phyloP scores from a whole-genome alignment of 2,888 invertebrate genomes.

The Automeris io region DNA sequence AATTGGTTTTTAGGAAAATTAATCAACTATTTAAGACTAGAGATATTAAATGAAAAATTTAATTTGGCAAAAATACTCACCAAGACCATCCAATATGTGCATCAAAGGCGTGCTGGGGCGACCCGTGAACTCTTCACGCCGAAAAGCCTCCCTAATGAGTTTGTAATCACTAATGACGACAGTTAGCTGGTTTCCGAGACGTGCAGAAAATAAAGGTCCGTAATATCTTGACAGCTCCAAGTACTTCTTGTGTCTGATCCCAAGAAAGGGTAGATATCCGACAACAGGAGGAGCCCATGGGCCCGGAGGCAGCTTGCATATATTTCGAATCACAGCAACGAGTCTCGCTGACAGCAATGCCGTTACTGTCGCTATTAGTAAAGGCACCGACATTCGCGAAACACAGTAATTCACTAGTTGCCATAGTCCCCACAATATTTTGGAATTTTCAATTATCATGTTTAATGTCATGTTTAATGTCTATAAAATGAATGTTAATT shows the following conservation, averaged over 20 bases:
- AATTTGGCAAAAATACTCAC: conserved; percentile 76
- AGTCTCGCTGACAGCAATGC: conserved; percentile 69
- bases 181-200: conserved; percentile 88
- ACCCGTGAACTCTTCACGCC: conserved; percentile 91
- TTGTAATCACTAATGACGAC: conserved; percentile 92
- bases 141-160: conserved; percentile 90
- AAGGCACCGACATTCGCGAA: conserved; percentile 48
- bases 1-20: conserved; percentile 2
- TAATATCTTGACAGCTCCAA: conserved; percentile 86
- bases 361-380: conserved; percentile 66
- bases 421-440: conserved; percentile 74
- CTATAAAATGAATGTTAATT: conserved; percentile 27
- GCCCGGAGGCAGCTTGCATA: conserved; percentile 85
- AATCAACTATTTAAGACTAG: neutral
- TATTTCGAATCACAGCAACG: conserved; percentile 56
- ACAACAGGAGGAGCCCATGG: conserved; percentile 92
- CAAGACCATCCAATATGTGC: conserved; percentile 91
- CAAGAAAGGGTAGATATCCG: conserved; percentile 89
- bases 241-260: conserved; percentile 86
- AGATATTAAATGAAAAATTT: neutral
- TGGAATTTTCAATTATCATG: conserved; percentile 61
- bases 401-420: conserved; percentile 66
- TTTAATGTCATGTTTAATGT: conserved; percentile 49
- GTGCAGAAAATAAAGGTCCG: conserved; percentile 88
- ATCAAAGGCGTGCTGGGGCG: conserved; percentile 91